Base-by-base conservation (phyloP, 1,140 invertebrate species). In the Marisa cornuarietis region DNA sequence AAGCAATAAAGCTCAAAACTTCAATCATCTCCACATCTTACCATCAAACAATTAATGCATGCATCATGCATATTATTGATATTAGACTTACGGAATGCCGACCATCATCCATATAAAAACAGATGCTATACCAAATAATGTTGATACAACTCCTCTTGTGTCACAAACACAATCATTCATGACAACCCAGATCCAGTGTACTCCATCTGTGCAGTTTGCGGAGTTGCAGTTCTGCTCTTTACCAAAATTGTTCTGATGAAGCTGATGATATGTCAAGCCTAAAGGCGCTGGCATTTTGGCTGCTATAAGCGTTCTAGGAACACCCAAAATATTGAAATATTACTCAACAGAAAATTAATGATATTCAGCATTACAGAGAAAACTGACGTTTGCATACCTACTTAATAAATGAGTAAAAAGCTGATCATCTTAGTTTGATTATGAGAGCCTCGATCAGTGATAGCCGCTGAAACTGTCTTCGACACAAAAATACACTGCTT, bases 1-100 rank as follows among this genome's bases (percentile, higher is more conserved):
- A 42, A 42, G 31, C 31, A 42, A 42, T 42, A 42, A 42, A 4
- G 31, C 31, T n/a, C 31, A 42, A 42, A 42, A 42, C 3, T 42
- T 42, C 31, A 42, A 42, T 42, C 31, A 42, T 42, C 31, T 42
- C 3, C 31, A 42, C 6, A 42, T 42, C 6, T 42, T 42, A 42
- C 31, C 31, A 42, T 42, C 3, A 42, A 42, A 42, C 31, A 42
- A 42, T 42, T 1, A 42, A 42, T 42, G 6, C 31, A 42, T 42
- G 6, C 31, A 42, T 18, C 69, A 77, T 65, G 66, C 26, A 65
- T 24, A 31, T n/a, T 26, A 77, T 26, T 22, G 10, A 78, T 31
- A 49, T 18, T 72, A 63, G 73, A 86, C 87, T 84, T 83, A 88
- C 87, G 87, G 87, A 71, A 87, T 79, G n/a, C 83, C 81, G 24